Evolutionary conservation across 2,797 vertebrate genomes (phyloP), one percentile per base, ranked within the genome.

Genomic region (Silurus aristotelis): DNA sequence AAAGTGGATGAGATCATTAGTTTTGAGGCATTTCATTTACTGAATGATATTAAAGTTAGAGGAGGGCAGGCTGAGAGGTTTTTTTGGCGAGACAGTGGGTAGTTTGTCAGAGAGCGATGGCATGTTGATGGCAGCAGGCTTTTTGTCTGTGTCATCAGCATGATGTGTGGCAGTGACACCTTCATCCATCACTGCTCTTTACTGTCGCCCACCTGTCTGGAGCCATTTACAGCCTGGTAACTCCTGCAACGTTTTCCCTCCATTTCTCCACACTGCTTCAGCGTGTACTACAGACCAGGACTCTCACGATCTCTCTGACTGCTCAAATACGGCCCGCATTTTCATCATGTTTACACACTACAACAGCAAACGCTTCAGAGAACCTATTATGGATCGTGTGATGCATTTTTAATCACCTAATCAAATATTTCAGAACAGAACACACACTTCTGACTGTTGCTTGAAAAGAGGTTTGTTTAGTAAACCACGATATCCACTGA

Each of bases 121-220:
- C 83, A 76, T 88, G 56, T 76, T 82, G 58, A 86, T 14, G 77
- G 48, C 52, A 76, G 85, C 52, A 71, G 80, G 46, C 58, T 55
- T 87, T 89, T 56, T 58, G 79, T 89, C 87, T 85, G 72, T 84
- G 87, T 91, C 84, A 80, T 48, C 52, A 83, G 60, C 75, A 31
- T 31, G 82, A 87, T 48, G 19, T 14, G 43, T 8, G 6, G 31
- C 68, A 71, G 61, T 68, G 85, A 83, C 84, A 89, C 46, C 80
- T 76, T 52, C 86, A 89, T 89, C 84, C 25, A 86, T 87, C 88
- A 83, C 70, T 17, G 83, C 71, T 80, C 64, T 82, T 84, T 82
- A 64, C 75, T 91, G 89, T 71, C 38, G 8, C 83, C 88, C 87
- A 80, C 84, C 83, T 91, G 48, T 75, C 68, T 82, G 84, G 84